Evolutionary conservation across 2,888 invertebrate species (phyloP), one percentile per base, ranked within the genome.

Genomic region (Diadegma fenestrale): DNA sequence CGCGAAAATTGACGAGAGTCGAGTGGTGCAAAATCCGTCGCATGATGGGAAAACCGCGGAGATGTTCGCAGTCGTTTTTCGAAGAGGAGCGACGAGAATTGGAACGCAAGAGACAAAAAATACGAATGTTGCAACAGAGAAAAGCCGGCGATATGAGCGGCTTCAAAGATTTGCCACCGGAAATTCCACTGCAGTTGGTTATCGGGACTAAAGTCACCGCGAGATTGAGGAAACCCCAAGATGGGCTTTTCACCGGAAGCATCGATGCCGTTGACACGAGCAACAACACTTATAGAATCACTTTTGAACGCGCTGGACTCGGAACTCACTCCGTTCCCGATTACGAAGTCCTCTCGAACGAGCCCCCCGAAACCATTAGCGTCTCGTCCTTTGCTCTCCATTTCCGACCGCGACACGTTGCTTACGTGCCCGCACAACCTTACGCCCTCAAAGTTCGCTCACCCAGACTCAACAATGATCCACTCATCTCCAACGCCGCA

Each of bases 311-410:
- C 75, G 96, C 96, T 63, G 98, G 98, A 64, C 95, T 99, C 58
- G 99, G 99, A 0, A 99, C 99, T 6, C 98, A 99, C 94, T 98
- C 99, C 77, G 98, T 99, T 86, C 98, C 98, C 30, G 99, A 99
- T 94, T 98, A 97, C 94, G 99, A 99, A 95, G 99, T 99, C 86
- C 95, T 99, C 89, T 98, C 98, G 1, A 98, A 98, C 94, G 98
- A 98, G 90, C 96, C 97, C 63, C 97, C 98, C 63, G 99, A 99
- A 92, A 98, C 98, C 33, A 96, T 99, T 90, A 97, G 97, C 72
- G 95, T 99, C 58, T 96, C 97, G 54, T 97, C 97, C 87, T 97
- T 98, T 91, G 96, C 97, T 86, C 97, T 97, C 90, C 97, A 97
- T 91, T 97, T 97, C 90, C 95, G 97, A 86, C 97, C 97, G 4